Conservation (phyloP, 2,888 invertebrate species). For the Dryomyza anilis region DNA sequence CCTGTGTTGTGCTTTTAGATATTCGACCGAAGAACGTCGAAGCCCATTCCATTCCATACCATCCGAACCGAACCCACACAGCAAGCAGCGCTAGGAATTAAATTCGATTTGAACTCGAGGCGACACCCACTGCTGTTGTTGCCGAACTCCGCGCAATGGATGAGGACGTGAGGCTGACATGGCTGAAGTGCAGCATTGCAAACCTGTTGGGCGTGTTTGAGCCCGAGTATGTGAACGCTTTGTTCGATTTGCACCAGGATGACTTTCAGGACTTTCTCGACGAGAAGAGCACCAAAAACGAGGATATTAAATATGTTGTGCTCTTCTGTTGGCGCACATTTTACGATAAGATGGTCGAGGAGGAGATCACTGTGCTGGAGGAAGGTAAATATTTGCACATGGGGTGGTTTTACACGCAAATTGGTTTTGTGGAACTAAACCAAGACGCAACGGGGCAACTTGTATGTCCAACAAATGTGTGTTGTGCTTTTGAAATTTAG, state of each 20-base stretch:
- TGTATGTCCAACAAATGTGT: too few relatives aligned
- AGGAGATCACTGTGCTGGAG: slow-evolving; percentile 74
- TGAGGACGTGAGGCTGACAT: slow-evolving; percentile 68
- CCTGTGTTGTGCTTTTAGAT: not conserved
- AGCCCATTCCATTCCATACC: too few relatives aligned
- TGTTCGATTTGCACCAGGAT: slow-evolving; percentile 63
- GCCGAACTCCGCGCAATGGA: slow-evolving; percentile 31
- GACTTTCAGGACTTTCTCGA: slow-evolving; percentile 65
- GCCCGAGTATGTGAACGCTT: slow-evolving; percentile 49
- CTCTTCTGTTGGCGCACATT: slow-evolving; percentile 74
- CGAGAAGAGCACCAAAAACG: slow-evolving; percentile 62
- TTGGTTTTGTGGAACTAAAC: too few relatives aligned
- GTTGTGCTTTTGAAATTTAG: too few relatives aligned
- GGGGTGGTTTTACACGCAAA: too few relatives aligned
- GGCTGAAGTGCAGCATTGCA: slow-evolving; percentile 71
- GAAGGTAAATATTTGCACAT: slow-evolving; percentile 66
- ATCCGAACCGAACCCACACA: too few relatives aligned
- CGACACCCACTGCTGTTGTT: not conserved
- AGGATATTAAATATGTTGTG: slow-evolving; percentile 65
- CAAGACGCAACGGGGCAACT: too few relatives aligned
- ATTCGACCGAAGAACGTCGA: too few relatives aligned
- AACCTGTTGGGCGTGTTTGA: slow-evolving; percentile 56
- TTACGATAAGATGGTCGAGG: slow-evolving; percentile 74
- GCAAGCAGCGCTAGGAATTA: slow-evolving; percentile 7
- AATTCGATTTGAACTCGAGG: slow-evolving; percentile 6